Conservation (phyloP, 2,797 vertebrate species). For the Microcaecilia unicolor region DNA sequence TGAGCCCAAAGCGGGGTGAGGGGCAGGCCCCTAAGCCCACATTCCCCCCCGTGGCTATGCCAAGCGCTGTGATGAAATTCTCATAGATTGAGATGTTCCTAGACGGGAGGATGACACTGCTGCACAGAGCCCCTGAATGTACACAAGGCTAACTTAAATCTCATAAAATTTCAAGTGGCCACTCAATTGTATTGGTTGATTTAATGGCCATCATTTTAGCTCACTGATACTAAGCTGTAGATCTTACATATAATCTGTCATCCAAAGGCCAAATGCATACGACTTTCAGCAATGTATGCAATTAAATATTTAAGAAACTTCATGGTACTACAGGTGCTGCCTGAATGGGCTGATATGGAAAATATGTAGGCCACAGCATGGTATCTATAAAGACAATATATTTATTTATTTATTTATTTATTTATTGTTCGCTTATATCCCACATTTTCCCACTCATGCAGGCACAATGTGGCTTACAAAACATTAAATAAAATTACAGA, state of each 20-base stretch:
- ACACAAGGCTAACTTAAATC: slow-evolving; percentile 39
- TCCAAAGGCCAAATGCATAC: slow-evolving; percentile 65
- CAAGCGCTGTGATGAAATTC: too few relatives aligned
- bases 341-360: slow-evolving; percentile 25
- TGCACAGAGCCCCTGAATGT: slow-evolving; percentile 19
- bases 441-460: too few relatives aligned
- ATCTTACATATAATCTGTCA: slow-evolving; percentile 67
- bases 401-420: too few relatives aligned
- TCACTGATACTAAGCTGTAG: slow-evolving; percentile 74
- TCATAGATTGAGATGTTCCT: too few relatives aligned
- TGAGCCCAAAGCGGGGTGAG: too few relatives aligned
- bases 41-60: too few relatives aligned
- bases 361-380: neutral
- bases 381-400: neutral
- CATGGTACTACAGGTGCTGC: slow-evolving; percentile 50
- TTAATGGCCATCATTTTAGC: slow-evolving; percentile 58
- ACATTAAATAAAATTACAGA: too few relatives aligned
- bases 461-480: too few relatives aligned
- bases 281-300: slow-evolving; percentile 46
- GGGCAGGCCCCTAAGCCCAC: too few relatives aligned
- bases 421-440: too few relatives aligned
- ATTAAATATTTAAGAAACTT: slow-evolving; percentile 51
- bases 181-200: slow-evolving; percentile 43
- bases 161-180: slow-evolving; percentile 55
- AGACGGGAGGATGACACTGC: too few relatives aligned